phyloP scores from a whole-genome alignment of 2,797 vertebrate species.

The Propithecus deckenii region DNA sequence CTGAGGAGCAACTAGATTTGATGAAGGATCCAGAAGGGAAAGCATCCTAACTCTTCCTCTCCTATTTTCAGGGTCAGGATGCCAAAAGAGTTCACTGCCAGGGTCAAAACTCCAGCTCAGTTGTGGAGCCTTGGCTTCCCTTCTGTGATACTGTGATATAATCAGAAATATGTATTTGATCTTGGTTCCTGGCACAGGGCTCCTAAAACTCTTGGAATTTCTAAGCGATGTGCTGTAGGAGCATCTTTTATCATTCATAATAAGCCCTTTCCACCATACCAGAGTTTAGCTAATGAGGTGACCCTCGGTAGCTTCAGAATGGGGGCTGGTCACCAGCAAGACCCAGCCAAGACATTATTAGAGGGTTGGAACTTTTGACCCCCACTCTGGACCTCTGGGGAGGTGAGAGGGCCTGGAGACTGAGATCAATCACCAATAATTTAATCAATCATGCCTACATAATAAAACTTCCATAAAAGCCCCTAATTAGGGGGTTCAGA shows the following conservation, averaged over 20 bases:
- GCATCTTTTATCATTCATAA: background rate
- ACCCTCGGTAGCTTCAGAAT: background rate
- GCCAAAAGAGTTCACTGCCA: background rate
- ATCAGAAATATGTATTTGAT: background rate
- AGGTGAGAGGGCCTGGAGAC: background rate
- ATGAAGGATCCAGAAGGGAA: background rate
- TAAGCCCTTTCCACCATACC: background rate
- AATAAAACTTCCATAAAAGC: background rate
- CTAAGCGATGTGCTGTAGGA: background rate
- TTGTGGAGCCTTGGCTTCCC: constrained; percentile 6
- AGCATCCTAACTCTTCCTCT: background rate
- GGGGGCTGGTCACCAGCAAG: background rate
- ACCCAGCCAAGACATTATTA: background rate
- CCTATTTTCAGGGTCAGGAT: background rate
- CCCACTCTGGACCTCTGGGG: background rate
- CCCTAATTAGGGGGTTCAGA: no score
- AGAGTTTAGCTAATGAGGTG: background rate
- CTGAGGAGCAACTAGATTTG: background rate
- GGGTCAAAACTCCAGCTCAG: background rate
- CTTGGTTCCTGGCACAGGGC: background rate
- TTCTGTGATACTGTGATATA: background rate
- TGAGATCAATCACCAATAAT: background rate
- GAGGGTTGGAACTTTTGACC: background rate
- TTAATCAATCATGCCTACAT: background rate
- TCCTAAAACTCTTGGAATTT: background rate